These are phyloP conservation scores for Dolichomitus sp. DNA, from an alignment of 2,888 invertebrate species.

Conservation along the genomic window DNA sequence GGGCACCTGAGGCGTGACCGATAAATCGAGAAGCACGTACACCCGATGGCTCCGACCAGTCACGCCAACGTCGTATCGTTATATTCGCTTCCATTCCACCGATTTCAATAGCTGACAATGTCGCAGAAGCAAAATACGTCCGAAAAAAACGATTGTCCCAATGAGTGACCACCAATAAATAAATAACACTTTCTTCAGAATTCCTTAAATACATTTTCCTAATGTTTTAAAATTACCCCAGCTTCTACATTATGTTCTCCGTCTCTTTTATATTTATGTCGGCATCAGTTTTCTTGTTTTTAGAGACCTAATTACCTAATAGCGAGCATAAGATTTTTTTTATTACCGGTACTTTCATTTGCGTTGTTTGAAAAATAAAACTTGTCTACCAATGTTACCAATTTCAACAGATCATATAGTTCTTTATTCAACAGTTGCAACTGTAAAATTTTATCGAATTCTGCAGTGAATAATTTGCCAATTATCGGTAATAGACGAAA, in stretches of 20 bases:
- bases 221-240: too few species aligned
- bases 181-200: background rate
- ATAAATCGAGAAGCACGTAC: slow-evolving; percentile 75
- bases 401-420: background rate
- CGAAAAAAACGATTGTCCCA: background rate
- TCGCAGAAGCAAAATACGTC: slow-evolving; percentile 9
- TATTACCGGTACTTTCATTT: too few species aligned
- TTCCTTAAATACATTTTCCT: too few species aligned
- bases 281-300: too few species aligned
- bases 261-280: too few species aligned
- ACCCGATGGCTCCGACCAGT: slow-evolving; percentile 73
- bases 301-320: too few species aligned
- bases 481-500: slow-evolving; percentile 4
- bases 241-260: background rate
- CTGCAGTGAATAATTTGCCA: background rate
- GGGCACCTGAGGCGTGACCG: slow-evolving; percentile 73
- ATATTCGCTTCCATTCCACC: slow-evolving; percentile 9
- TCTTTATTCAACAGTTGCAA: background rate
- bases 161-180: background rate
- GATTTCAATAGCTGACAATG: background rate
- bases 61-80: slow-evolving; percentile 52
- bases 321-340: too few species aligned
- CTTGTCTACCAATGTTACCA: background rate
- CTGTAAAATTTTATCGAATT: background rate
- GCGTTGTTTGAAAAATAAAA: too few species aligned